Percentiles rank a stretch among this genome's conserved stretches.
Evolutionary conservation across 2,113 vertebrate genomes (phyloP).

Genomic region (Forbesichthys agassizii): DNA sequence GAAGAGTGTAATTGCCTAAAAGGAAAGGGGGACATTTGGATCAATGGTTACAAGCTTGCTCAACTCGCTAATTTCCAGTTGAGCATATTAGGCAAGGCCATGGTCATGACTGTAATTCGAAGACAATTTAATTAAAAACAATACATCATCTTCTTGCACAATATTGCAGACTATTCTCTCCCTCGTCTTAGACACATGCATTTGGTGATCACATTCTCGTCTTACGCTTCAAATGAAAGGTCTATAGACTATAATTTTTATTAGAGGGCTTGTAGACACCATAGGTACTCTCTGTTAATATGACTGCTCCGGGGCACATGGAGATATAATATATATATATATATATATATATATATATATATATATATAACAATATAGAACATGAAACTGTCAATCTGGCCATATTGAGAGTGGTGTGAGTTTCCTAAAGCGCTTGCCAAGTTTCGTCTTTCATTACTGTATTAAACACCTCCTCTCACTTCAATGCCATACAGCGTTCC

Average conservation of each 20-base stretch:
- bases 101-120: slow-evolving; percentile 19
- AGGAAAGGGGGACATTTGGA: slow-evolving; percentile 41
- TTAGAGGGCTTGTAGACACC: too few relatives aligned
- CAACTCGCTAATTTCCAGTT: slow-evolving; percentile 16
- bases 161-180: background rate
- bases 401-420: slow-evolving; percentile 38
- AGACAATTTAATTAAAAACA: slow-evolving; percentile 8
- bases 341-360: background rate
- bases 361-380: background rate
- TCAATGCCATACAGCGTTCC: too few relatives aligned
- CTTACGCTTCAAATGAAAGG: background rate
- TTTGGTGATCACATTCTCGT: background rate
- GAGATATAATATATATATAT: background rate
- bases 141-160: slow-evolving; percentile 30
- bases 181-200: too few relatives aligned
- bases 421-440: slow-evolving; percentile 27
- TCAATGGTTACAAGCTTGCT: slow-evolving; percentile 22
- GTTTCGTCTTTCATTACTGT: slow-evolving; percentile 34
- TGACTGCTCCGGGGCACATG: too few relatives aligned
- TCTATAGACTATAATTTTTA: too few relatives aligned
- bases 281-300: too few relatives aligned
- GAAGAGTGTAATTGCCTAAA: slow-evolving; percentile 15
- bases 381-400: background rate
- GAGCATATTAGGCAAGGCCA: background rate
- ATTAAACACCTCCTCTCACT: too few relatives aligned